Conservation (phyloP, 2,113 vertebrate species). For the Cyphomyrus discorhynchus region DNA sequence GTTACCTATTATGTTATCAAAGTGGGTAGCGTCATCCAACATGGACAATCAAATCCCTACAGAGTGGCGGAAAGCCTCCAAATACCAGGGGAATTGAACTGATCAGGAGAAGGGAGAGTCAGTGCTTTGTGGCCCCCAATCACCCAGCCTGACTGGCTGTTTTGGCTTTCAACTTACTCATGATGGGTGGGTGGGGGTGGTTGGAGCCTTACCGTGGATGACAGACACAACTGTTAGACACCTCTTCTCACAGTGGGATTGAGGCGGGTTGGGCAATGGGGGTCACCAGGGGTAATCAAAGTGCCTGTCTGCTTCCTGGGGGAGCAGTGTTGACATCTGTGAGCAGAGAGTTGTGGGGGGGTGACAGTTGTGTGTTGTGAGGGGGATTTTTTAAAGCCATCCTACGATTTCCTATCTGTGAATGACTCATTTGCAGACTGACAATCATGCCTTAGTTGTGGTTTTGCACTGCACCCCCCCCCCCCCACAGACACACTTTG, state of each 20-base stretch:
- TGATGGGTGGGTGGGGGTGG: neutral
- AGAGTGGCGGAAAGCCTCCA: neutral
- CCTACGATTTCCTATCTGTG: no score
- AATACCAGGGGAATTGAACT: no score
- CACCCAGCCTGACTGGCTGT: neutral
- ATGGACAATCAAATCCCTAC: neutral
- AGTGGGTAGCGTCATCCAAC: neutral
- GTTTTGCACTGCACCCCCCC: no score
- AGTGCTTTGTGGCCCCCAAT: neutral
- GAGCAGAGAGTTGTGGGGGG: neutral
- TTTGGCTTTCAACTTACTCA: neutral
- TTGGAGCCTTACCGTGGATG: no score
- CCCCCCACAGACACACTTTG: no score
- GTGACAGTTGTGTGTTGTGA: no score
- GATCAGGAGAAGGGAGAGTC: neutral
- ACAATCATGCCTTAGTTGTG: no score
- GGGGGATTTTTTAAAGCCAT: no score
- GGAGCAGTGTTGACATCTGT: no score
- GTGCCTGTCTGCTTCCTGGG: neutral
- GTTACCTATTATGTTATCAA: slow-evolving; percentile 11
- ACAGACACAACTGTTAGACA: no score
- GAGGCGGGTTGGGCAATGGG: no score
- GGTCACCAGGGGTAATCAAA: neutral
- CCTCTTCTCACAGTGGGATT: no score
- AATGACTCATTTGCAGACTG: neutral